phyloP scores from a whole-genome alignment of 2,797 vertebrate species.

The Pseudochirops corinnae region DNA sequence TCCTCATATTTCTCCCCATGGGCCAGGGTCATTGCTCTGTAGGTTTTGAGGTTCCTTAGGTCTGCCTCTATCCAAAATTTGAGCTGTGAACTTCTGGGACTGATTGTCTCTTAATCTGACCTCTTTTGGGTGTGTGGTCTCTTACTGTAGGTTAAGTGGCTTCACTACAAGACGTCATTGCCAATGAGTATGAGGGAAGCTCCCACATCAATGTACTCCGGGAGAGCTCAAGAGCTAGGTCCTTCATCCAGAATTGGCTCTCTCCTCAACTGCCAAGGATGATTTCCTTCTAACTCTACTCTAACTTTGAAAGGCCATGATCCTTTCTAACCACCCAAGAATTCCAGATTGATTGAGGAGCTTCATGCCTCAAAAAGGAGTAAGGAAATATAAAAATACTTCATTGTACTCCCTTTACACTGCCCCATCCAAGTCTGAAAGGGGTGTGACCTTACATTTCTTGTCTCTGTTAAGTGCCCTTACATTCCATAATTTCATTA shows the following conservation, averaged over 20 bases:
- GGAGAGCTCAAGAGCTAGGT: no score
- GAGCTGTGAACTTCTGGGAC: neutral
- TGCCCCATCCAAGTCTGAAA: neutral
- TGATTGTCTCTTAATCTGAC: neutral
- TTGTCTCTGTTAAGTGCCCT: neutral
- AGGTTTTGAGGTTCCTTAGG: no score
- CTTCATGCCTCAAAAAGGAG: neutral
- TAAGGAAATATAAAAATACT: neutral
- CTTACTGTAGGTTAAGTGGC: neutral
- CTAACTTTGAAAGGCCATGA: neutral
- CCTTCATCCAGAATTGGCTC: neutral
- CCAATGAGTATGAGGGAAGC: no score
- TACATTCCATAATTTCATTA: no score
- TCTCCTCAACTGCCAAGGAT: neutral
- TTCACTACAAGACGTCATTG: no score
- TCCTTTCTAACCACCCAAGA: neutral
- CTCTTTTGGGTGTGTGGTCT: neutral
- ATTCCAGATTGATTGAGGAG: neutral
- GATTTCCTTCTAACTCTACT: neutral
- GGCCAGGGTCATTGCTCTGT: no score
- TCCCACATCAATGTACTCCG: no score
- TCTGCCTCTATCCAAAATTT: no score
- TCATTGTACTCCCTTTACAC: neutral
- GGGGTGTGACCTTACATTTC: neutral
- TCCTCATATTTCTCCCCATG: no score